Conservation (phyloP, 2,888 invertebrate species). For the Neuroscelio doddi region DNA sequence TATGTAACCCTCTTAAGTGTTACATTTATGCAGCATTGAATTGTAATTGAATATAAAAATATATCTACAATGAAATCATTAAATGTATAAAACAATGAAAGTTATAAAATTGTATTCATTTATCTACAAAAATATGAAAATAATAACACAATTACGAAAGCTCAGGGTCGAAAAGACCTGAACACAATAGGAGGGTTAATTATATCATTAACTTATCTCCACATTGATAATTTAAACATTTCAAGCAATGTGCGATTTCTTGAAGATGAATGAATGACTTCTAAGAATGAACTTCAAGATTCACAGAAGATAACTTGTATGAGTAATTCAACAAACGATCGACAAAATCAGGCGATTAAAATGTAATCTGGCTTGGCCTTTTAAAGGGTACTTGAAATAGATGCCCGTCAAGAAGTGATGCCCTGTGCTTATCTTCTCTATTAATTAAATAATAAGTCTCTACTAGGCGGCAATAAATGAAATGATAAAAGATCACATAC, state of each 20-base stretch:
- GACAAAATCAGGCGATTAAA: conserved; percentile 50
- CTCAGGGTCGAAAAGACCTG: too few species aligned
- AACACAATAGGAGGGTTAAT: too few species aligned
- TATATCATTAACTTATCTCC: not conserved
- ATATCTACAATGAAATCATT: too few species aligned
- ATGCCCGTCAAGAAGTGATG: conserved; percentile 52
- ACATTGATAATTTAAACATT: not conserved
- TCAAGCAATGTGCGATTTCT: not conserved
- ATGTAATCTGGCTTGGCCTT: conserved; percentile 61
- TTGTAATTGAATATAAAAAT: too few species aligned
- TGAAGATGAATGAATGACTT: conserved; percentile 11
- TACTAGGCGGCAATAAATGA: conserved; percentile 58
- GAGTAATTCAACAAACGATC: conserved; percentile 8
- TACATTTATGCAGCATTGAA: too few species aligned
- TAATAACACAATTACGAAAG: too few species aligned
- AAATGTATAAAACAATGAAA: too few species aligned
- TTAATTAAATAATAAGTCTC: conserved; percentile 67
- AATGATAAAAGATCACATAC: conserved; percentile 50
- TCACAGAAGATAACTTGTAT: not conserved
- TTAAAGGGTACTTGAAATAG: conserved; percentile 37
- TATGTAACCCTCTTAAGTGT: too few species aligned
- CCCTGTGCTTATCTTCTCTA: conserved; percentile 60
- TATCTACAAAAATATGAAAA: too few species aligned
- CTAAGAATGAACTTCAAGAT: conserved; percentile 31
- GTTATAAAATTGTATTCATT: too few species aligned